These are phyloP conservation scores for Azemiops feae DNA, from an alignment of 2,113 vertebrate genomes.

Conservation along the genomic window DNA sequence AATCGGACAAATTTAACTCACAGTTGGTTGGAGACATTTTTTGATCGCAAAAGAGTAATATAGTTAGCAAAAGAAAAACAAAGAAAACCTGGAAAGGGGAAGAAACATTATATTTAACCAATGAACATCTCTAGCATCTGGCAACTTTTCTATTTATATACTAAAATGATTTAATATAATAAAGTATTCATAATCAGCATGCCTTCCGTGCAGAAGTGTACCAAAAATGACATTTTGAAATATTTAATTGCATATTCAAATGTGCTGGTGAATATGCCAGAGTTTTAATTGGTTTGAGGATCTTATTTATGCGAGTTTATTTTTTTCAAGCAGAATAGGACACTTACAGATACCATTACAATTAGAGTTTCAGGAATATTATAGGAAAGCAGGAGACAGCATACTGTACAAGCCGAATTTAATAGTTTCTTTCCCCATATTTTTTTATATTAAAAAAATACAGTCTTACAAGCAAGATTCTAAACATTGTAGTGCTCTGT, in stretches of 20 bases:
- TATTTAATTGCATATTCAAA: conserved; percentile 75
- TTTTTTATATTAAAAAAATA: not conserved
- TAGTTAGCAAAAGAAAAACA: too few species aligned
- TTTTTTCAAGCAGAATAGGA: conserved; percentile 68
- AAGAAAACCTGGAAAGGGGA: not conserved
- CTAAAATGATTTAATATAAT: conserved; percentile 55
- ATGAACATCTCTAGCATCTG: conserved; percentile 35
- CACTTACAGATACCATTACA: conserved; percentile 70
- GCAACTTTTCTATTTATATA: conserved; percentile 45
- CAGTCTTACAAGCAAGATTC: not conserved
- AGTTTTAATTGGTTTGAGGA: conserved; percentile 70
- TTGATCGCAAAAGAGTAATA: not conserved
- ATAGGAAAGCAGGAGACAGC: not conserved
- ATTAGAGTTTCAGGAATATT: conserved; percentile 38
- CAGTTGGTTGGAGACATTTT: not conserved
- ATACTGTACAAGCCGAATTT: not conserved
- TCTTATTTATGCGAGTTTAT: conserved; percentile 83
- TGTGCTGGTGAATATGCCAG: conserved; percentile 68
- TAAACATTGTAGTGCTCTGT: not conserved
- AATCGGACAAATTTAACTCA: not conserved
- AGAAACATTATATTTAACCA: conserved; percentile 2
- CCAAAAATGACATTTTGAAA: conserved; percentile 73
- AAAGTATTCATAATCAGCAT: conserved; percentile 71
- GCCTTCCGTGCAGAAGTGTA: conserved; percentile 67
- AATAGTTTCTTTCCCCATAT: not conserved